Conservation (phyloP, 1,140 invertebrate genomes). For the Rhopalosiphum padi region DNA sequence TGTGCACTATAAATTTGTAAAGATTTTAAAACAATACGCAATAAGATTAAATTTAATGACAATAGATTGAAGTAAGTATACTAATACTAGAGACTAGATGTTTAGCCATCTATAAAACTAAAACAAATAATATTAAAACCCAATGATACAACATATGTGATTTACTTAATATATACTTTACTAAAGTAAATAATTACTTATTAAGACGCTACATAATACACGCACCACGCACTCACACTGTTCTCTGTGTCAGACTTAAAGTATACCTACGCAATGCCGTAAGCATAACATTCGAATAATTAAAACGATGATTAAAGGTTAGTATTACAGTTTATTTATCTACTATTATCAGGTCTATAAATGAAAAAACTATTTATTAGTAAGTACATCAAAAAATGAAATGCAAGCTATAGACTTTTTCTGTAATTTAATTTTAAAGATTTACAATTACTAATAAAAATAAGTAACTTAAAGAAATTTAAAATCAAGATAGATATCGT, state of each 20-base stretch:
- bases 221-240: too few relatives aligned
- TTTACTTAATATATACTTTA: constrained; percentile 13
- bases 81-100: not conserved
- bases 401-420: not conserved
- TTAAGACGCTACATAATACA: not conserved
- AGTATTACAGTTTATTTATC: not conserved
- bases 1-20: not conserved
- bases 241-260: not conserved
- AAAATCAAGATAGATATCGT: not conserved
- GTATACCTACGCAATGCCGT: not conserved
- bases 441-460: not conserved
- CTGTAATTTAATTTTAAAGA: not conserved
- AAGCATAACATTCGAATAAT: not conserved
- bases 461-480: not conserved
- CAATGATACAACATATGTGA: not conserved
- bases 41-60: not conserved
- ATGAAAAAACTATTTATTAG: not conserved
- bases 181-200: not conserved
- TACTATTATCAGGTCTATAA: not conserved
- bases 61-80: not conserved
- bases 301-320: not conserved
- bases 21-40: not conserved
- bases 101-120: not conserved
- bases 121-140: constrained; percentile 10
- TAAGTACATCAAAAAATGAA: not conserved